Conservation (phyloP, 2,797 vertebrate genomes). For the Periparus ater region DNA sequence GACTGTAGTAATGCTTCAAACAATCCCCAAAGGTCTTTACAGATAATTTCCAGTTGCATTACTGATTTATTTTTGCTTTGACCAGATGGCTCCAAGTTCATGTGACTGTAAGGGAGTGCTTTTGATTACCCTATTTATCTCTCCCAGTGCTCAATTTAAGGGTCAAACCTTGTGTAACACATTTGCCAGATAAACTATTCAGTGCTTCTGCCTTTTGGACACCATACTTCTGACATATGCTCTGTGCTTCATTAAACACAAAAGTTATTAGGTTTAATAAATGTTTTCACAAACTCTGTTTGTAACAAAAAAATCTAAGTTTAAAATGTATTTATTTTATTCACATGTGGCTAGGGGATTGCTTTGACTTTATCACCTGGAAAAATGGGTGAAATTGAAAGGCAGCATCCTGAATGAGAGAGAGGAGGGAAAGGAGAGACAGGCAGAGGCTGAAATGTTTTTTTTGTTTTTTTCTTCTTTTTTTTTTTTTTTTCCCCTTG, state of each 20-base stretch:
- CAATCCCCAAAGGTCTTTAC: conserved; percentile 57
- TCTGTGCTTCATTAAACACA: conserved; percentile 72
- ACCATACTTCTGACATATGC: conserved; percentile 71
- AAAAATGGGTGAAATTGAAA: neutral
- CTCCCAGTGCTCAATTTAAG: conserved; percentile 72
- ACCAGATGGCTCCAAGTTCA: conserved; percentile 75
- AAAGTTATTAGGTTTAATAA: conserved; percentile 72
- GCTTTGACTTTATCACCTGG: neutral
- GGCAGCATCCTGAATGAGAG: neutral
- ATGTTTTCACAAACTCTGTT: conserved; percentile 65
- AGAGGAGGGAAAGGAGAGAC: neutral
- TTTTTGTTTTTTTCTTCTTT: neutral
- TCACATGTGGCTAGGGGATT: neutral
- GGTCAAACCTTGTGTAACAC: conserved; percentile 72
- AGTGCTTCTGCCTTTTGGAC: conserved; percentile 61
- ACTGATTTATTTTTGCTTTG: conserved; percentile 75
- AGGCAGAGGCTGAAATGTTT: conserved; percentile 6
- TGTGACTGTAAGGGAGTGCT: conserved; percentile 64
- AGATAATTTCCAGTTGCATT: conserved; percentile 73
- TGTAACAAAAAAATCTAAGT: conserved; percentile 46
- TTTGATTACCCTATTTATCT: conserved; percentile 76
- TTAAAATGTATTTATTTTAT: conserved; percentile 28
- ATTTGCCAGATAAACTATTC: conserved; percentile 73
- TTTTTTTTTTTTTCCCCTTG: conserved; percentile 25
- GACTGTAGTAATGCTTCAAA: conserved; percentile 34